Base-by-base conservation (phyloP, 2,888 invertebrate species). In the Dynastes grantii region DNA sequence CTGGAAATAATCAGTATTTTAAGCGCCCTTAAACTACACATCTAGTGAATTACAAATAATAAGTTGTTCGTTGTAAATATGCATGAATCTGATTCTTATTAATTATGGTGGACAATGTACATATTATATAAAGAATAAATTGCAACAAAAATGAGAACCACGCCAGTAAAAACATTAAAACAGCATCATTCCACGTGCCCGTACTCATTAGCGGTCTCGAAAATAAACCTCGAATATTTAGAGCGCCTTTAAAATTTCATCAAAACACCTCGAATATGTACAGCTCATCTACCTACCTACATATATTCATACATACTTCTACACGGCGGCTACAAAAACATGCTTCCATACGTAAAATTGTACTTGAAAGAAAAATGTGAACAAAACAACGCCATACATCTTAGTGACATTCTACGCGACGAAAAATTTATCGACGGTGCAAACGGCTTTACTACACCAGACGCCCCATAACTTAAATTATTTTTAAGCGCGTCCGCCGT, bases 401-500 rank as follows among this genome's bases (percentile, higher is more conserved):
- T 61, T 75, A 71, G 73, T 45, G 61, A 75, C 73, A 75, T 61
- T 61, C 73, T 45, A 45, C 11, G 29, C 73, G 61, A 68, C 73
- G 61, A 68, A 68, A 75, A 75, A 75, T 75, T 75, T 75, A 75
- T 75, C 45, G 29, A 29, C 73, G 73, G 61, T 75, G 73, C 73
- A 29, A 75, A 75, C 73, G 73, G 73, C 61, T 75, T 75, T 75
- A 75, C 73, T 40, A 61, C 73, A 49, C 73, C 73, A 40, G 73
- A 75, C 73, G 73, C 73, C 73, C 73, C 73, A 75, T 75, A 75
- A 75, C 40, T 75, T 75, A 75, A 75, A 75, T 75, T 75, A 75
- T 75, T 75, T 75, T 75, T 75, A 75, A 58, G 61, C 73, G 51
- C 61, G 58, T 40, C 40, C 73, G 11, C 11, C 51, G 27, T 68